phyloP scores from a whole-genome alignment of 2,113 vertebrate species.

The Eidolon helvum region DNA sequence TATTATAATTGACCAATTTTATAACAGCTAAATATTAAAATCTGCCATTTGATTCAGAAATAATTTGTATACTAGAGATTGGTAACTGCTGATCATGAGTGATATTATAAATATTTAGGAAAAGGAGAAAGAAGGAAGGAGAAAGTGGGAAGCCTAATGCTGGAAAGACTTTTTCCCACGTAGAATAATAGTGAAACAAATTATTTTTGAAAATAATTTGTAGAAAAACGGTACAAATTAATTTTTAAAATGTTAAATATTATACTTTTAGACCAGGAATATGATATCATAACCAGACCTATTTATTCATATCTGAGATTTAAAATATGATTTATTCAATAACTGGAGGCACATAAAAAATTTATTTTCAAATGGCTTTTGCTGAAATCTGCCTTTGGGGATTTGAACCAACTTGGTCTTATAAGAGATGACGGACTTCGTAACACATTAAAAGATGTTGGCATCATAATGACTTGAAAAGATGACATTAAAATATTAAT shows the following conservation, averaged over 20 bases:
- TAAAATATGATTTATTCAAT: not conserved
- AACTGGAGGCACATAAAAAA: not conserved
- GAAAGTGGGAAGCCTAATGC: not conserved
- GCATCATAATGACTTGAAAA: not conserved
- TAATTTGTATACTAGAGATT: not conserved
- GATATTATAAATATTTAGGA: not conserved
- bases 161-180: not conserved
- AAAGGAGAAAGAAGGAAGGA: not conserved
- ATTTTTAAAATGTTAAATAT: not conserved
- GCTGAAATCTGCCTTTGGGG: not conserved
- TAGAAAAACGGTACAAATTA: not conserved
- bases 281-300: not conserved
- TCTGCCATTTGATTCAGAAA: not conserved
- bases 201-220: not conserved
- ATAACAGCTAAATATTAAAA: not conserved
- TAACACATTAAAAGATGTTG: not conserved
- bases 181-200: not conserved
- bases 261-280: not conserved
- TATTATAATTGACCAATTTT: not conserved
- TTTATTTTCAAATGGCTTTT: not conserved
- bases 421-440: not conserved
- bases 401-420: not conserved
- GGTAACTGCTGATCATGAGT: not conserved
- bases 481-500: not conserved
- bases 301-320: not conserved